Evolutionary conservation across 2,888 invertebrate genomes (phyloP), one percentile per base, ranked within the genome.

Genomic region (Cordylochernes scorpioides): DNA sequence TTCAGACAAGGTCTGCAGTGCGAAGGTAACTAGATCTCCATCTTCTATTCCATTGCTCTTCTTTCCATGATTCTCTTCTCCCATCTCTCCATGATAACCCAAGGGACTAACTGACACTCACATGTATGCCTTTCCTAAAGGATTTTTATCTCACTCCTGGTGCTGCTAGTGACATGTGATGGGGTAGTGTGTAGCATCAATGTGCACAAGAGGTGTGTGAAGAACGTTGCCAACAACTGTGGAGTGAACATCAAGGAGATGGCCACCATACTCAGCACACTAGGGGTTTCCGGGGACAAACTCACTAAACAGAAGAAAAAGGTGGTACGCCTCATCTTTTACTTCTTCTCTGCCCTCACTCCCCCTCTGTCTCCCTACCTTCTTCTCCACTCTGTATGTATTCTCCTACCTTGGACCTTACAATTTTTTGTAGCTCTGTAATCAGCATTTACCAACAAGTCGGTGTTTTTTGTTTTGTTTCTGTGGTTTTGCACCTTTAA

Each of bases 181-280:
- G 31, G 9, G 48, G 3, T 59, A 70, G 86, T 72, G 42, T 97
- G 97, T 55, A 74, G 70, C 43, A 70, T 94, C 66, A 94, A 94
- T 60, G 86, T 94, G 37, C 94, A 97, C 62, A 94, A 94, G 57
- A 67, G 94, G 33, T 97, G 97, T 58, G 80, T 88, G 61, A 84
- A 84, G 58, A 97, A 97, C 59, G 94, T 97, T 39, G 91, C 94
- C 37, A 94, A 94, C 61, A 94, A 88, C 57, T 97, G 97, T 58
- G 94, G 97, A 48, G 84, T 91, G 55, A 80, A 97, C 60, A 80
- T 84, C 31, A 82, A 86, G 56, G 69, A 71, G 56, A 74, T 97
- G 80, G 91, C 86, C 4, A 74, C 78, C 52, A 73, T 88, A 45
- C 65, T 94, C 44, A 71, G 68, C 49, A 69, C 71, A 50, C 71